A percentile compares a stretch with the other conserved stretches of the same genome.
These are phyloP conservation scores for Crax fasciolata DNA, from an alignment of 2,797 vertebrate species.

Conservation along the genomic window DNA sequence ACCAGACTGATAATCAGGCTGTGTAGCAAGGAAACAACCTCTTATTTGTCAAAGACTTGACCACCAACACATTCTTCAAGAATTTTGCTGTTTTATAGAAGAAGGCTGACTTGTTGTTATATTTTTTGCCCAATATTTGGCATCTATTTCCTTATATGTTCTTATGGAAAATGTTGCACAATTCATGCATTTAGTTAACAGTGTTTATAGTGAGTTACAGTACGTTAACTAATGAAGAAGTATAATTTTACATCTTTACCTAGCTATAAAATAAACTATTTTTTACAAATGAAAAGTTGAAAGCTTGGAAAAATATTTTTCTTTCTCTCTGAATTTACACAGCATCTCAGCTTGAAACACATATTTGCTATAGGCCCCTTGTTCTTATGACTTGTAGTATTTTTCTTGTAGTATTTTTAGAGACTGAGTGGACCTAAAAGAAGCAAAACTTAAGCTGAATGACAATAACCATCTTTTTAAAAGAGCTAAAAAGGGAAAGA, in stretches of 20 bases:
- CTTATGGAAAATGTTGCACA: conserved; percentile 59
- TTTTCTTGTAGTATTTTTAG: conserved; percentile 69
- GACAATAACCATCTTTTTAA: conserved; percentile 7
- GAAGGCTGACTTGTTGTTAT: not conserved
- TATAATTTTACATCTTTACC: conserved; percentile 65
- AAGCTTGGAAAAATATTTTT: conserved; percentile 76
- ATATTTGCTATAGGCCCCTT: conserved; percentile 39
- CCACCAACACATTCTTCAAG: conserved; percentile 47
- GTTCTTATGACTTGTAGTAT: conserved; percentile 45
- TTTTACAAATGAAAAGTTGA: conserved; percentile 60
- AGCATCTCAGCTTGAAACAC: conserved; percentile 47
- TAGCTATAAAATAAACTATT: conserved; percentile 54
- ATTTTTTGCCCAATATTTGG: conserved; percentile 47
- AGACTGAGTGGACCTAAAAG: conserved; percentile 5
- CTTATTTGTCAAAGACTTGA: conserved; percentile 39
- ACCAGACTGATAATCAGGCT: not conserved
- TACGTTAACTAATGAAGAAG: conserved; percentile 19
- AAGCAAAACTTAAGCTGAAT: conserved; percentile 10
- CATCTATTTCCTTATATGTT: conserved; percentile 27
- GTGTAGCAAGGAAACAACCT: not conserved
- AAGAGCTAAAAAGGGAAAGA: not conserved
- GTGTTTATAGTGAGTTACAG: conserved; percentile 37
- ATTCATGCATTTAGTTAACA: conserved; percentile 53
- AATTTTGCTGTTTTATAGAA: conserved; percentile 48
- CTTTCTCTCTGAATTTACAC: conserved; percentile 56